A percentile compares a stretch with the other conserved stretches of the same genome.
Evolutionary conservation across 2,113 vertebrate species (phyloP).

Genomic region (Pithys albifrons): DNA sequence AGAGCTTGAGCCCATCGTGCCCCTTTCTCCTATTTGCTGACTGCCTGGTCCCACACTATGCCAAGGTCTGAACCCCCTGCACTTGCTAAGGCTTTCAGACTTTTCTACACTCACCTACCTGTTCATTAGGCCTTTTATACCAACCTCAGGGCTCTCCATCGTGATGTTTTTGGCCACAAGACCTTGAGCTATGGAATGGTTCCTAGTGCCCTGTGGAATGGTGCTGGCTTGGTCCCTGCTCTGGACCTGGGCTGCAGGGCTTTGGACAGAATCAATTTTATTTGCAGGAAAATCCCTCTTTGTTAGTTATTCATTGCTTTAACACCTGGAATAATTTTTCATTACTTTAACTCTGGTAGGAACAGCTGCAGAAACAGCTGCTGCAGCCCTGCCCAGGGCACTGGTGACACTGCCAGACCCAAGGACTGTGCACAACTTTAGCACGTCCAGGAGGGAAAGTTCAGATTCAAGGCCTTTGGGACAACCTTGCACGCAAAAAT

Average conservation of each 20-base stretch:
- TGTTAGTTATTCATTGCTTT: not conserved
- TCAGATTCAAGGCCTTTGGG: not conserved
- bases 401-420: accelerated
- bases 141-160: not conserved
- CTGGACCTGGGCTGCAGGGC: not conserved
- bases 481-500: not conserved
- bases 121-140: not conserved
- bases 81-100: not conserved
- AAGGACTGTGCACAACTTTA: accelerated
- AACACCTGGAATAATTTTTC: not conserved
- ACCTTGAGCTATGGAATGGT: not conserved
- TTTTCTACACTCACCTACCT: not conserved
- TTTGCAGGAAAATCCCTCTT: not conserved
- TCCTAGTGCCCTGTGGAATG: not conserved
- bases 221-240: not conserved
- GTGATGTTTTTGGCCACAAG: not conserved
- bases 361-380: not conserved
- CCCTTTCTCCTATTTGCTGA: too few relatives aligned
- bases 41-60: not conserved
- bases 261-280: not conserved
- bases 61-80: not conserved
- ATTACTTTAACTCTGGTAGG: not conserved
- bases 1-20: too few relatives aligned
- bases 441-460: accelerated
- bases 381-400: not conserved